Conservation (phyloP, 2,888 invertebrate genomes). For the Sericinus montela region DNA sequence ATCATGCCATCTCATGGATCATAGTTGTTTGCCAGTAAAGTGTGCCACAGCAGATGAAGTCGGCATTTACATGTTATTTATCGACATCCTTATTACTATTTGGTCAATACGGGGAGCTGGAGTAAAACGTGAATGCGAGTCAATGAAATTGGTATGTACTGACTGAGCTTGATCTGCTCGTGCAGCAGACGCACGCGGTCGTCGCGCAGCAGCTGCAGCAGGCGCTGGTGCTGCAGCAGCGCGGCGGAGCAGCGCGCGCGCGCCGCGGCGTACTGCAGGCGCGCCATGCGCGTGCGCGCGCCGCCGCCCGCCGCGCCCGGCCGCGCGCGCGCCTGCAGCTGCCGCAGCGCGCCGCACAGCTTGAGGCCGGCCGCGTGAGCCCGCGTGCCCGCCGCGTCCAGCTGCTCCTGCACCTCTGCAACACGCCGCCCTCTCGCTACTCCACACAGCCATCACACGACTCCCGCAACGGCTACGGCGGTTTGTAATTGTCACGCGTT, state of each 20-base stretch:
- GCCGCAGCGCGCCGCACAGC: conserved; percentile 76
- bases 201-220: conserved; percentile 72
- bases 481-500: too few species aligned
- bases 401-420: conserved; percentile 80
- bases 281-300: conserved; percentile 72
- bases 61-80: too few species aligned
- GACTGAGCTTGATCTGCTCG: conserved; percentile 78
- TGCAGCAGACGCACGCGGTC: conserved; percentile 74
- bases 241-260: conserved; percentile 53
- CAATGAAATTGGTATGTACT: too few species aligned
- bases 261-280: conserved; percentile 60
- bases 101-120: too few species aligned
- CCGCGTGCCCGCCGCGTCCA: conserved; percentile 77
- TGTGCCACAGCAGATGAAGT: too few species aligned
- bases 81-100: too few species aligned
- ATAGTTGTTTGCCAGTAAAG: too few species aligned
- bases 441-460: too few species aligned
- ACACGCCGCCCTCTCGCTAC: not conserved
- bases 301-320: conserved; percentile 40
- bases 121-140: too few species aligned
- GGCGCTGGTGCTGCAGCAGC: conserved; percentile 61
- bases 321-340: conserved; percentile 49
- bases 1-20: too few species aligned
- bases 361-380: conserved; percentile 73
- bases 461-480: too few species aligned